Base-by-base conservation (phyloP, 1,140 invertebrate genomes). In the Triops cancriformis region DNA sequence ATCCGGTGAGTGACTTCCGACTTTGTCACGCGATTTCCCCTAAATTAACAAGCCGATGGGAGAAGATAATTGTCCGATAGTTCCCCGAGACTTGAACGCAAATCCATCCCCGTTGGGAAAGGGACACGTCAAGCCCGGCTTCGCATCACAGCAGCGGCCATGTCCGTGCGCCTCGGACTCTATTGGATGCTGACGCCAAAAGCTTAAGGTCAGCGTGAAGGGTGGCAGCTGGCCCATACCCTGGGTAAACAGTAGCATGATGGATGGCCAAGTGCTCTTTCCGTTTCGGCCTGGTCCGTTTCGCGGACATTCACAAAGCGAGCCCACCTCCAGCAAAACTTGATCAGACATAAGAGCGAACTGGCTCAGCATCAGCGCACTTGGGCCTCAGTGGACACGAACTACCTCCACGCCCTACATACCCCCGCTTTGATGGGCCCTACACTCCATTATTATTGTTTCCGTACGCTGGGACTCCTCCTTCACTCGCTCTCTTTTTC, bases 251-350 rank as follows among this genome's bases (percentile, higher is more conserved):
- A 64, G 3, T 64, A 23, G 51, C 51, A 64, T 64, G 51, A 64
- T 64, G 51, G 51, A 64, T 64, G 51, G 51, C 11, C 51, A 64
- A 64, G 51, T 64, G 51, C 51, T 64, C 51, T 64, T 64, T 64
- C 51, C 51, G 51, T 23, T 64, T 64, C 51, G 18, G 23, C 23
- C 18, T 37, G 2, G 31, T 37, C 31, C 31, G 31, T 37, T 37
- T 37, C 31, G 31, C 31, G 31, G 31, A 37, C 31, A 37, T 37
- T 2, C 31, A 37, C 51, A 23, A 64, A 64, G 51, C n/a, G 51
- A 64, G 23, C 31, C 10, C 10, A 64, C 51, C 51, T 23, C 51
- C 1, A 64, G 51, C 51, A 64, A 64, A 64, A 64, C 10, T n/a
- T n/a, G 11, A 64, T 23, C 14, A 14, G 23, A 64, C 51, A 14